Base-by-base conservation (phyloP, 2,888 invertebrate genomes). In the Timandra comae region DNA sequence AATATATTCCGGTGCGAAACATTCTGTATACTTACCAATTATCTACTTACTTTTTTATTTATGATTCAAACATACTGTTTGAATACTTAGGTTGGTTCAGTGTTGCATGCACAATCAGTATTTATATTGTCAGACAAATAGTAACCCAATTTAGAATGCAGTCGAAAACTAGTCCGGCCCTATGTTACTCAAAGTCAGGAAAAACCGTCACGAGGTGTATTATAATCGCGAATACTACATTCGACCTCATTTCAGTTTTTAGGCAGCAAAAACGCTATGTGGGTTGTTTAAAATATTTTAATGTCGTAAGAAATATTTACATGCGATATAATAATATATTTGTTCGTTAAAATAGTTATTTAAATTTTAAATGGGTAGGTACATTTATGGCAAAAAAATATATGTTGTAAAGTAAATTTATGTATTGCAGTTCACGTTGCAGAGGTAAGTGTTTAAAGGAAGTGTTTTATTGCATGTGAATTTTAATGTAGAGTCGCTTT, bases 401-500 rank as follows among this genome's bases (percentile, higher is more conserved):
- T 9, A 16, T 16, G 11, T 26, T n/a, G 16, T 7, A 26, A 31
- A 10, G 9, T 16, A 12, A 33, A 35, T 30, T 28, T 27, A 38
- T 35, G 39, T 37, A 38, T 37, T 42, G 33, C 33, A 31, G 38
- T 25, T 35, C 25, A 16, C 3, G 16, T 16, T 16, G 16, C 16
- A 6, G 25, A 32, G 27, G 27, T 38, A 33, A 35, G 27, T 29
- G 36, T 20, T 34, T 38, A 33, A 41, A 41, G 46, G 35, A 49
- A 56, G 50, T 58, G 40, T 45, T 59, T 52, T 47, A 56, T 56
- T 50, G 57, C 62, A 64, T 52, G 65, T 56, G 63, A 55, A 58
- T 66, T 57, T 56, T 56, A 59, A 63, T 56, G 41, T 45, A 48
- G 12, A 9, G 34, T 25, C 34, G 22, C 37, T 41, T 27, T 21